Base-by-base conservation (phyloP, 2,113 vertebrate species). In the Aythya baeri region DNA sequence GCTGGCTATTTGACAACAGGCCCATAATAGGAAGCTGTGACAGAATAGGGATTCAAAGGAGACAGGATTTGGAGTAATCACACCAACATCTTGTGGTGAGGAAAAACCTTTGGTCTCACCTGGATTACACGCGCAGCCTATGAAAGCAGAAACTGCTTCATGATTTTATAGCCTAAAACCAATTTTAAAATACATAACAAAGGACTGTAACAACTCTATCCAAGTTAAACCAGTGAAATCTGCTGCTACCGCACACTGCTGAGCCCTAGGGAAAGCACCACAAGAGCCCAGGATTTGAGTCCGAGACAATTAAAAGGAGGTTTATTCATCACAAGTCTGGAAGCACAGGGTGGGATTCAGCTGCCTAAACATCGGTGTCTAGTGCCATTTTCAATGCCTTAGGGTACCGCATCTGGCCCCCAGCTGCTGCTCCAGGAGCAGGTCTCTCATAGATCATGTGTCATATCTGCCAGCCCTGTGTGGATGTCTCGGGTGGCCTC, bases 241-340 rank as follows among this genome's bases (percentile, higher is more conserved):
- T 95, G 66, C 88, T 43, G 67, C 83, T 92, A 79, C 81, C 71
- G 32, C 88, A 94, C 66, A 75, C 73, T 38, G 5, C 88, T 93
- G 80, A 96, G 95, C 94, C 94, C 93, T 91, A 34, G 91, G 94
- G 94, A 96, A 97, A 94, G 86, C 77, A 95, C 93, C 90, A 90
- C 95, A 57, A 88, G 94, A 94, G 93, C 81, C 77, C 3, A 13
- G 94, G 94, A 91, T 96, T 93, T 96, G 83, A 96, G 90, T 92
- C 66, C 2, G 44, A 95, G 83, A 93, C 92, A 82, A 82, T 94
- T 85, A 89, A 75, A 86, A 86, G 67, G 72, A 91, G 23, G 54
- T 90, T 94, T 93, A 92, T 92, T 95, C 92, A 90, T 96, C 86
- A 95, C 66, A 93, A 96, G 77, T 84, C 80, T 92, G 93, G 83